Percentiles rank a stretch among this genome's conserved stretches.
Evolutionary conservation across 2,797 vertebrate genomes (phyloP).

Genomic region (Sebastes matsubarae): DNA sequence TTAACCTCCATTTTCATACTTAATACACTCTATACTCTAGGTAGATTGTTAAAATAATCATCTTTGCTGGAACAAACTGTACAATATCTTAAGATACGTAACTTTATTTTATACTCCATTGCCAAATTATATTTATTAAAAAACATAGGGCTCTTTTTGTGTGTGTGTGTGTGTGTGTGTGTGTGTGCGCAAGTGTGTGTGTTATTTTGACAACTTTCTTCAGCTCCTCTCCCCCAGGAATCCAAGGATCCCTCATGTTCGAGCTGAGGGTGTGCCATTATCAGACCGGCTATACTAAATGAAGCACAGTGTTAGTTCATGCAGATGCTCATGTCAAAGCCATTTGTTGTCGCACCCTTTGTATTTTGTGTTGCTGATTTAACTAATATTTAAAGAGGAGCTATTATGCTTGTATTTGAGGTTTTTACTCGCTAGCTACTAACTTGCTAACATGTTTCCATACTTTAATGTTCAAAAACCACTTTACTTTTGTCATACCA

Average conservation of each 20-base stretch:
- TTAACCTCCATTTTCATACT: slow-evolving; percentile 25
- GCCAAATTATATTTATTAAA: background rate
- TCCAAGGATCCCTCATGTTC: background rate
- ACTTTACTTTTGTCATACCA: no score
- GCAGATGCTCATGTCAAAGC: background rate
- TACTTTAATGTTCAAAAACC: background rate
- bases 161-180: background rate
- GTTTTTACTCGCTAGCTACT: background rate
- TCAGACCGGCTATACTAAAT: background rate
- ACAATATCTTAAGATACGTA: background rate
- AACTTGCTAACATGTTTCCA: background rate
- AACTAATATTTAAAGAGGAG: background rate
- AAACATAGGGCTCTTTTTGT: background rate
- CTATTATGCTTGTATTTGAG: background rate
- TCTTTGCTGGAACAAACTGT: background rate
- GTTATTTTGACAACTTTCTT: background rate
- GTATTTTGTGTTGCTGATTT: background rate
- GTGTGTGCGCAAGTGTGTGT: background rate
- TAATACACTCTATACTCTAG: background rate
- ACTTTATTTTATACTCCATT: background rate
- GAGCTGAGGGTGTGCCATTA: background rate
- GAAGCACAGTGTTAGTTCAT: background rate
- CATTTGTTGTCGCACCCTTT: background rate
- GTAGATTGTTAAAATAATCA: background rate
- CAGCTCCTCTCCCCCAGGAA: background rate